These are phyloP conservation scores for Zosterops japonicus DNA, from an alignment of 2,113 vertebrate species.

Conservation along the genomic window DNA sequence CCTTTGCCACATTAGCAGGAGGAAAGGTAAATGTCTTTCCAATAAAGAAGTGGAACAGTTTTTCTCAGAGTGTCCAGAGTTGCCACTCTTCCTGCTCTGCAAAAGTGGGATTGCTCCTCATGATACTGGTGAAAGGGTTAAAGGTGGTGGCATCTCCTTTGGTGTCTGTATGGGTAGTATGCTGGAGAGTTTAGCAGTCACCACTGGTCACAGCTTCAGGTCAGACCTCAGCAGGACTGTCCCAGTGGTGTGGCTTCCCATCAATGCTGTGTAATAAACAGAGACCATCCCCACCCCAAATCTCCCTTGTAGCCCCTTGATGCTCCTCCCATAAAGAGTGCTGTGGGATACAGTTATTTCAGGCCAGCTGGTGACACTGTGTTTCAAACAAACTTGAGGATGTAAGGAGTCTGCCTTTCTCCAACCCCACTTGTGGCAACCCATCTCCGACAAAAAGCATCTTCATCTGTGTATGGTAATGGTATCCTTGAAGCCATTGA, in stretches of 20 bases:
- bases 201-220: neutral
- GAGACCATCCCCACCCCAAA: neutral
- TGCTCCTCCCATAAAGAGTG: neutral
- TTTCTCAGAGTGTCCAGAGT: neutral
- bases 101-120: neutral
- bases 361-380: neutral
- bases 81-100: neutral
- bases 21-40: neutral
- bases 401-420: neutral
- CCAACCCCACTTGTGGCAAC: neutral
- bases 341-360: neutral
- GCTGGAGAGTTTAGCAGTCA: neutral
- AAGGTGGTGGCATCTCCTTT: neutral
- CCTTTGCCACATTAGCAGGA: neutral
- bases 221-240: neutral
- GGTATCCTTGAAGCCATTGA: neutral
- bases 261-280: neutral
- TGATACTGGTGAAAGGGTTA: neutral
- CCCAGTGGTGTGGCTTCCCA: neutral
- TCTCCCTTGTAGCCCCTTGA: neutral
- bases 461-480: neutral
- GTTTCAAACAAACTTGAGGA: neutral
- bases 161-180: neutral
- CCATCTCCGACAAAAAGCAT: neutral
- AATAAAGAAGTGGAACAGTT: neutral